A percentile compares a stretch with the other conserved stretches of the same genome.
These are phyloP conservation scores for Xenopus tropicalis DNA, from an alignment of 2,113 vertebrate species.

Conservation along the genomic window UCB_Xtro_10.0 CM004443.2:148651001-148651500, in stretches of 20 bases:
- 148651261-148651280: not conserved
- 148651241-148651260: not conserved
- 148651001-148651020: not conserved
- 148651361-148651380: not conserved
- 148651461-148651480: conserved; percentile 43
- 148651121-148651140: conserved; percentile 12
- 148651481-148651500: conserved; percentile 41
- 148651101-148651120: not conserved
- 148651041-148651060: conserved; percentile 6
- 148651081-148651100: conserved; percentile 10
- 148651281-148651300: not conserved
- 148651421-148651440: conserved; percentile 30
- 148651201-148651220: conserved; percentile 8
- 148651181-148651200: conserved; percentile 1
- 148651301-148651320: no score
- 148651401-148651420: not conserved
- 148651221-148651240: not conserved
- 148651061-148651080: conserved; percentile 10
- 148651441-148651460: conserved; percentile 42
- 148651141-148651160: conserved; percentile 1
- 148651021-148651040: conserved; percentile 13
- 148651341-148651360: no score
- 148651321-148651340: no score
- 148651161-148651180: conserved; percentile 19
- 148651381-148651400: conserved; percentile 11